These are phyloP conservation scores for Girardia tigrina DNA, from an alignment of 2,888 invertebrate genomes.

Conservation along the genomic window DNA sequence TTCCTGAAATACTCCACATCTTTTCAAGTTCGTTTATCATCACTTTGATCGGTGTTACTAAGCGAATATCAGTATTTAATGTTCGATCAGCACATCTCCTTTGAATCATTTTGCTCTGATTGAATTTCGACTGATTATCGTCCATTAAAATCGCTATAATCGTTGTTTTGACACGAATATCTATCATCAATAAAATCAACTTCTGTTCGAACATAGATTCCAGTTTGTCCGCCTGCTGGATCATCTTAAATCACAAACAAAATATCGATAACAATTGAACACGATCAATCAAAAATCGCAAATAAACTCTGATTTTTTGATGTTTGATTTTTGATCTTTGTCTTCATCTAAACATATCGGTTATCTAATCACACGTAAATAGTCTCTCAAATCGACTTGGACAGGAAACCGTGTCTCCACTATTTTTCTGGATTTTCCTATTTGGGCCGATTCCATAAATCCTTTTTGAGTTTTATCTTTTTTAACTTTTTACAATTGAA, in stretches of 20 bases:
- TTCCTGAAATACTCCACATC: neutral
- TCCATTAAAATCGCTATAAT: neutral
- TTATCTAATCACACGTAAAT: neutral
- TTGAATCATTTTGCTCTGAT: neutral
- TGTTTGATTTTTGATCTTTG: slow-evolving; percentile 45
- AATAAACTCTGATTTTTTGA: slow-evolving; percentile 52
- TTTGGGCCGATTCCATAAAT: too few species aligned
- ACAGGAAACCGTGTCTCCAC: too few species aligned
- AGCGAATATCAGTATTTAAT: neutral
- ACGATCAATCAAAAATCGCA: slow-evolving; percentile 52
- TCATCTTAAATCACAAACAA: slow-evolving; percentile 52
- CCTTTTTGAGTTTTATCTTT: too few species aligned
- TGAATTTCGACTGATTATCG: neutral
- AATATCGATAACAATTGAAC: slow-evolving; percentile 53
- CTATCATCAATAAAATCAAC: slow-evolving; percentile 46
- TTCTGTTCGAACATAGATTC: slow-evolving; percentile 53
- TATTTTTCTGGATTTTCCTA: too few species aligned
- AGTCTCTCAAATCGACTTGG: neutral
- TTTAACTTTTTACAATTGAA: too few species aligned
- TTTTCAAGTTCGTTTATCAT: slow-evolving; percentile 31
- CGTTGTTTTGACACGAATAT: neutral
- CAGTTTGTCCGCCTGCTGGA: slow-evolving; percentile 51
- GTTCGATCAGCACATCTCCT: neutral
- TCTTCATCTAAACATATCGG: slow-evolving; percentile 36
- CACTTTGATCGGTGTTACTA: slow-evolving; percentile 24